phyloP scores from a whole-genome alignment of 2,888 invertebrate species.

The Copidosoma aretas region DNA sequence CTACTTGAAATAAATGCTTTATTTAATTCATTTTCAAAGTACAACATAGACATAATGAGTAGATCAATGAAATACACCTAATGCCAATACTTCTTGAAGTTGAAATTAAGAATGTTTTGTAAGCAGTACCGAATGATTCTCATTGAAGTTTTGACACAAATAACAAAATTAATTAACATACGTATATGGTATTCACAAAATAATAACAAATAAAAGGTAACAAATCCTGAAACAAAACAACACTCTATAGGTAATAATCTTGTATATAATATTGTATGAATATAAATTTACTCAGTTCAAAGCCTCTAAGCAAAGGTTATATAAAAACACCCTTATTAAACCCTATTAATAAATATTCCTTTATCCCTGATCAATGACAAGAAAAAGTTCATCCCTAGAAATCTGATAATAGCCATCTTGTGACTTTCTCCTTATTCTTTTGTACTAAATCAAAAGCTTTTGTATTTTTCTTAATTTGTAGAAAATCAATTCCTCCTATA shows the following conservation, averaged over 20 bases:
- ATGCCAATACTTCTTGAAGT: too few relatives aligned
- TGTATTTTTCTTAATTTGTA: neutral
- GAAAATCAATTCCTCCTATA: constrained; percentile 25
- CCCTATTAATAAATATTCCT: constrained; percentile 12
- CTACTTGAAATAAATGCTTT: too few relatives aligned
- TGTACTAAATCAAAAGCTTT: constrained; percentile 17
- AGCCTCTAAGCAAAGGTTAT: constrained; percentile 12
- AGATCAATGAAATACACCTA: too few relatives aligned
- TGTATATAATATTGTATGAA: neutral
- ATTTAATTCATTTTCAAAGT: too few relatives aligned
- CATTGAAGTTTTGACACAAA: neutral
- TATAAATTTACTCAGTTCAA: constrained; percentile 3
- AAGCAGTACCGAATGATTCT: too few relatives aligned
- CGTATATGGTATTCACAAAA: neutral
- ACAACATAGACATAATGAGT: too few relatives aligned
- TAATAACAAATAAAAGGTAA: neutral
- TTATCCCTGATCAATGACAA: constrained; percentile 8
- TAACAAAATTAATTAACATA: neutral
- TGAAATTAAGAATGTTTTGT: too few relatives aligned
- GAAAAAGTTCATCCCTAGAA: neutral
- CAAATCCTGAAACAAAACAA: neutral
- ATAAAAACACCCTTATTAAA: constrained; percentile 21
- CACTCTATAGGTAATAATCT: neutral
- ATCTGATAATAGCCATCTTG: too few relatives aligned
- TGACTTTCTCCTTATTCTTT: constrained; percentile 2